A percentile compares a stretch with the other conserved stretches of the same genome.
These are phyloP conservation scores for Leucophenga maculata DNA, from an alignment of 2,888 invertebrate species.

Conservation along the genomic window DNA sequence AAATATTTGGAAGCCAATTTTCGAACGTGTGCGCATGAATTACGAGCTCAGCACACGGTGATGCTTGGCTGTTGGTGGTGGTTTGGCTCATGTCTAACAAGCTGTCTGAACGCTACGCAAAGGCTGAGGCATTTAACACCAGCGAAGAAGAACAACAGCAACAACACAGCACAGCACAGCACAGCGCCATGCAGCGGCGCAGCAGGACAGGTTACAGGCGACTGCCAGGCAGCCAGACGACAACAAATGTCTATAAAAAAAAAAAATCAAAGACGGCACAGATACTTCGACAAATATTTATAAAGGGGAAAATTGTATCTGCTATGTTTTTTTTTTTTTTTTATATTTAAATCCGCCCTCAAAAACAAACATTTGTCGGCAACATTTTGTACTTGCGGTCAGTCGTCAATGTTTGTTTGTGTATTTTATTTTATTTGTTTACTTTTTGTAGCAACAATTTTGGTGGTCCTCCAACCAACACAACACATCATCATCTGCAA, in stretches of 20 bases:
- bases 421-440: background rate
- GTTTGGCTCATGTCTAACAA: background rate
- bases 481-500: no score
- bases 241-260: no score
- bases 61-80: background rate
- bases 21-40: constrained; percentile 48
- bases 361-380: constrained; percentile 1
- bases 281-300: background rate
- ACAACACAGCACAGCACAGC: no score
- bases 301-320: background rate
- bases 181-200: no score
- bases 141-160: no score
- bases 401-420: constrained; percentile 8
- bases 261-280: background rate
- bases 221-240: no score
- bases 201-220: no score
- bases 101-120: constrained; percentile 4
- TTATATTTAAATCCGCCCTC: background rate
- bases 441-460: constrained; percentile 6
- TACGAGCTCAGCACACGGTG: constrained; percentile 50
- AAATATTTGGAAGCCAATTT: constrained; percentile 11
- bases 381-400: constrained; percentile 25
- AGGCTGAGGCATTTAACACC: constrained; percentile 34
- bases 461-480: constrained; percentile 29
- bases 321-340: no score